Evolutionary conservation across 2,888 invertebrate species (phyloP).

Genomic region (Agrochola macilenta): DNA sequence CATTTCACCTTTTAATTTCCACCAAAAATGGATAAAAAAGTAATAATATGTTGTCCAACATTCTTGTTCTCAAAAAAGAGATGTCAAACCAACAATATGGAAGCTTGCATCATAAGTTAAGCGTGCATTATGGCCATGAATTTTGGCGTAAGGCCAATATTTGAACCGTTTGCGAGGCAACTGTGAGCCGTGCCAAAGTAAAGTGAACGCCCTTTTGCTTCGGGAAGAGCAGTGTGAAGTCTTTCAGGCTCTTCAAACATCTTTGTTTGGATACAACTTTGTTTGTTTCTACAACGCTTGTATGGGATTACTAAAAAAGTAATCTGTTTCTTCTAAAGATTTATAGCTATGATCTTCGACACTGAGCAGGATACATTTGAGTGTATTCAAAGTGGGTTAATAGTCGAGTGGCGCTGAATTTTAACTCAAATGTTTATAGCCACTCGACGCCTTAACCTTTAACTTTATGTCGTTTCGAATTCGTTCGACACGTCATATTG

Average conservation of each 20-base stretch:
- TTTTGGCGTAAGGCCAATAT: constrained; percentile 80
- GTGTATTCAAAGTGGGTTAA: constrained; percentile 46
- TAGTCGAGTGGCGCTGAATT: constrained; percentile 42
- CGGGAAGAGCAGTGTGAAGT: constrained; percentile 73
- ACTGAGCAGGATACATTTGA: constrained; percentile 15
- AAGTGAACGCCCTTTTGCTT: constrained; percentile 81
- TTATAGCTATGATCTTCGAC: constrained; percentile 20
- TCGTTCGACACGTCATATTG: constrained; percentile 53
- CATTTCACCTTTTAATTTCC: too few relatives aligned
- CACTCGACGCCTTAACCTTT: constrained; percentile 51
- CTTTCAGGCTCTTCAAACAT: constrained; percentile 74
- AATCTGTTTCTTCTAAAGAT: constrained; percentile 13
- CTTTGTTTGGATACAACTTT: constrained; percentile 57
- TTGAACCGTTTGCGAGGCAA: constrained; percentile 77
- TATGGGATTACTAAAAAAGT: constrained; percentile 12
- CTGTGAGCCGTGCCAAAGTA: constrained; percentile 77
- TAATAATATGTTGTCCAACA: constrained; percentile 1
- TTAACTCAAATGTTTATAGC: constrained; percentile 28
- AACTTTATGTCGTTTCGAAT: constrained; percentile 46
- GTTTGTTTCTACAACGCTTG: constrained; percentile 46
- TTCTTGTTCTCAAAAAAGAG: constrained; percentile 51
- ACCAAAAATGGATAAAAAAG: background rate
- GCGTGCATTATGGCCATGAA: constrained; percentile 72
- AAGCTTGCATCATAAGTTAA: constrained; percentile 73
- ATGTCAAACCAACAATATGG: constrained; percentile 66